A percentile compares a stretch with the other conserved stretches of the same genome.
phyloP scores from a whole-genome alignment of 2,113 vertebrate genomes.

The Paracyprichromis sp. region DNA sequence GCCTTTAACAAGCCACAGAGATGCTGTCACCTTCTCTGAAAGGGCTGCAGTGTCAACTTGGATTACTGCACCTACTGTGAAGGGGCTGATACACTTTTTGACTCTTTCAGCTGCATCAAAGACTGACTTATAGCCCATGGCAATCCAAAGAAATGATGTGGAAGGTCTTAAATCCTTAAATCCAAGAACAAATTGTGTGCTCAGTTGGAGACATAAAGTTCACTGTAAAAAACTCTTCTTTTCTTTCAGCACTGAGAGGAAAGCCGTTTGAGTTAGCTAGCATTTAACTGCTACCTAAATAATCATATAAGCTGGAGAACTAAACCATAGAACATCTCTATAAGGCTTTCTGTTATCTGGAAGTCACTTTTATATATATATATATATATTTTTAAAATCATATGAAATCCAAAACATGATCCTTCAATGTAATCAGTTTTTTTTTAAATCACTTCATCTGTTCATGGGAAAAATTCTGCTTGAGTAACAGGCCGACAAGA shows the following conservation, averaged over 20 bases:
- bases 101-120: neutral
- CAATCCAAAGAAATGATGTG: neutral
- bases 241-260: neutral
- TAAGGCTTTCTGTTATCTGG: neutral
- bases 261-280: neutral
- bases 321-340: accelerated
- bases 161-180: neutral
- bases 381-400: neutral
- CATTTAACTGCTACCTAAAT: neutral
- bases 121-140: neutral
- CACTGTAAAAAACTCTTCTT: neutral
- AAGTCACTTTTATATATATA: neutral
- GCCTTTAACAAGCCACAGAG: conserved; percentile 12
- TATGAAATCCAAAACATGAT: neutral
- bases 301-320: neutral
- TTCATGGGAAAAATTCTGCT: neutral
- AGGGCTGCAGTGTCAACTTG: neutral
- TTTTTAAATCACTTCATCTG: neutral
- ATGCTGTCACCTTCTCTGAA: neutral
- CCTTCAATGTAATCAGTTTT: neutral
- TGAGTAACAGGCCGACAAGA: neutral
- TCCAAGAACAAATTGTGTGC: neutral
- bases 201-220: neutral
- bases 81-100: neutral
- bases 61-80: neutral